Base-by-base conservation (phyloP, 2,113 vertebrate genomes). In the Struthidea cinerea region DNA sequence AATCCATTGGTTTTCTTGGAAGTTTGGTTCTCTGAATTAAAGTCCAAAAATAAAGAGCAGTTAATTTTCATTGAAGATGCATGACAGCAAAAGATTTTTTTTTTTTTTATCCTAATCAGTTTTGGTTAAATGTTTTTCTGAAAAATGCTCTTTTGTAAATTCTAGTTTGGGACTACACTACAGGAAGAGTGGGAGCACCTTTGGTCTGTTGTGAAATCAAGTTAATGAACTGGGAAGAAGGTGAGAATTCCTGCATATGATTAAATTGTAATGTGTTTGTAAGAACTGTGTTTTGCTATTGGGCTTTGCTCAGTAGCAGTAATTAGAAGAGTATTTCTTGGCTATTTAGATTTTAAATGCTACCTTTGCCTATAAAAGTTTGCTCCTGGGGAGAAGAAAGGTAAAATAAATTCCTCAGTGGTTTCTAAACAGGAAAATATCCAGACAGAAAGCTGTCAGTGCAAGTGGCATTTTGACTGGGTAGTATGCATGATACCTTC, bases 121-220 rank as follows among this genome's bases (percentile, higher is more conserved):
- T 35, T 64, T 87, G 28, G 15, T 39, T 77, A 39, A 20, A 10
- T 2, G 13, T 11, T 80, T 88, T 65, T 87, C 26, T 76, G 26
- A 89, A 84, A 93, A 69, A 65, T 55, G 5, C 9, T 33, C 14
- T 81, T 74, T 11, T 85, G 87, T 64, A 64, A 22, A 47, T 94
- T 94, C 39, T 87, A 99, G 99, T 98, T 95, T 99, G 98, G 98
- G 99, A 99, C 97, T 99, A 99, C 94, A 99, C 98, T 93, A 99
- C 99, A 50, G 99, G 99, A 88, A 98, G 99, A 98, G 99, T 99
- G 55, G 99, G 99, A 89, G 99, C 98, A 13, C 99, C 99, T 7
- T 97, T 99, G 95, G 98, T 99, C 88, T 99, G 99, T 97, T 99
- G 98, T 97, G 99, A 99, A 97, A 98, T 99, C 96, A 99, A 98